A percentile compares a stretch with the other conserved stretches of the same genome.
Evolutionary conservation across 2,888 invertebrate species (phyloP).

Genomic region (Craniophora ligustri): DNA sequence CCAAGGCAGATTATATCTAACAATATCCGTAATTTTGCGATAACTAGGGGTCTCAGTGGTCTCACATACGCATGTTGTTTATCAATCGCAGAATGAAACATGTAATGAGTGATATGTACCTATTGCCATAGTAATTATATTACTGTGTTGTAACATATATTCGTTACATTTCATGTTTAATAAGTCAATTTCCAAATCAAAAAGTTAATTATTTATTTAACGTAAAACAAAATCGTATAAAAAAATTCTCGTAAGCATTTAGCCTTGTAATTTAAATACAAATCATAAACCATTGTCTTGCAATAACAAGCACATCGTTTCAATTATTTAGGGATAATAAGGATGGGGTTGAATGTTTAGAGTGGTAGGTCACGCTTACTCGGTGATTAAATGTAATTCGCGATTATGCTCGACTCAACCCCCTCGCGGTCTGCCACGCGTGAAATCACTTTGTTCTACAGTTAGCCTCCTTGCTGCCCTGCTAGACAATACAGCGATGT

Average conservation of each 20-base stretch:
- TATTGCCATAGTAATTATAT: no score
- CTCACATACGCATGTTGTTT: no score
- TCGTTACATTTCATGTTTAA: no score
- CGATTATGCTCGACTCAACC: conserved; percentile 78
- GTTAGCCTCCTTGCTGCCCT: conserved; percentile 76
- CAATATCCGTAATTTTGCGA: no score
- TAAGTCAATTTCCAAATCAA: no score
- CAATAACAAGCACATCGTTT: conserved; percentile 74
- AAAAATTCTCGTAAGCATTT: conserved; percentile 16
- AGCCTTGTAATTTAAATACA: conserved; percentile 49
- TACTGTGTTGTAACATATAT: no score
- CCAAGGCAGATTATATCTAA: no score
- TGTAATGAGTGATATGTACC: no score
- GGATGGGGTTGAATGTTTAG: conserved; percentile 76
- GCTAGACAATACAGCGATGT: conserved; percentile 13
- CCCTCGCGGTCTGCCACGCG: conserved; percentile 70
- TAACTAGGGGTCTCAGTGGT: no score
- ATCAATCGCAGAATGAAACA: no score
- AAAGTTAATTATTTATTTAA: no score
- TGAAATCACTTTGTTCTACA: conserved; percentile 87
- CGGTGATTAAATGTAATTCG: conserved; percentile 80
- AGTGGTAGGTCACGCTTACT: conserved; percentile 65
- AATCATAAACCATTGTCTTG: conserved; percentile 64
- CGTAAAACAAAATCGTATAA: not conserved
- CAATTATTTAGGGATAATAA: conserved; percentile 79